phyloP scores from a whole-genome alignment of 2,113 vertebrate genomes.

The Emydura subglobosa region DNA sequence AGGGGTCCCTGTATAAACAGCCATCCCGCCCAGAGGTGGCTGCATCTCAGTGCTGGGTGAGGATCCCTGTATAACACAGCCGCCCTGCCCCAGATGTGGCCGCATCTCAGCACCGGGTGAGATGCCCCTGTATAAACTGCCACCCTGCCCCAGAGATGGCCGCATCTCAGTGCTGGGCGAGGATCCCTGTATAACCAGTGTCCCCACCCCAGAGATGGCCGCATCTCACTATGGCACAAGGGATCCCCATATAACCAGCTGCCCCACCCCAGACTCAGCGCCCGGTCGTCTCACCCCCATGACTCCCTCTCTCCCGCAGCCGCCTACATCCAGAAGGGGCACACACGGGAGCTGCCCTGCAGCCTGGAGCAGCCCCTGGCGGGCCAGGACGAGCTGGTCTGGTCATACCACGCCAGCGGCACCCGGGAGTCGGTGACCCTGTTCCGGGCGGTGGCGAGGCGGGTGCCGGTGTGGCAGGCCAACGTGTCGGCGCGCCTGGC shows the following conservation, averaged over 20 bases:
- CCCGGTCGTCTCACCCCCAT: background rate
- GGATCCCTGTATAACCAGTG: background rate
- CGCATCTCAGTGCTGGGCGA: background rate
- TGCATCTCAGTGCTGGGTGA: background rate
- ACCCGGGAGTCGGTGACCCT: background rate
- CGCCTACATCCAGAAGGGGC: constrained; percentile 24
- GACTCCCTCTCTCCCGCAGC: background rate
- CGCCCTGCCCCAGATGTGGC: background rate
- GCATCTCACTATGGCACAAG: too few relatives aligned
- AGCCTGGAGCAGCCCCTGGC: background rate
- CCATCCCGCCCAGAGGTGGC: background rate
- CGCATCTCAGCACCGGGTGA: background rate
- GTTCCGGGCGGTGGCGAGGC: background rate
- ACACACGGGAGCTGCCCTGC: constrained; percentile 41
- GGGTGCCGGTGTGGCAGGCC: background rate
- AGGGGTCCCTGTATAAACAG: background rate
- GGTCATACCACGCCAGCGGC: constrained; percentile 20
- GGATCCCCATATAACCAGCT: background rate
- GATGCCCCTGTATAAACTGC: background rate
- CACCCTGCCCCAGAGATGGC: background rate
- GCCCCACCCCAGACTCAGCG: background rate
- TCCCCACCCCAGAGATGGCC: background rate
- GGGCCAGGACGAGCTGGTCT: constrained; percentile 25
- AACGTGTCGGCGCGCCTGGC: background rate
- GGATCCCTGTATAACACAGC: too few relatives aligned